Base-by-base conservation (phyloP, 2,888 invertebrate species). In the Cataglyphis livida region DNA sequence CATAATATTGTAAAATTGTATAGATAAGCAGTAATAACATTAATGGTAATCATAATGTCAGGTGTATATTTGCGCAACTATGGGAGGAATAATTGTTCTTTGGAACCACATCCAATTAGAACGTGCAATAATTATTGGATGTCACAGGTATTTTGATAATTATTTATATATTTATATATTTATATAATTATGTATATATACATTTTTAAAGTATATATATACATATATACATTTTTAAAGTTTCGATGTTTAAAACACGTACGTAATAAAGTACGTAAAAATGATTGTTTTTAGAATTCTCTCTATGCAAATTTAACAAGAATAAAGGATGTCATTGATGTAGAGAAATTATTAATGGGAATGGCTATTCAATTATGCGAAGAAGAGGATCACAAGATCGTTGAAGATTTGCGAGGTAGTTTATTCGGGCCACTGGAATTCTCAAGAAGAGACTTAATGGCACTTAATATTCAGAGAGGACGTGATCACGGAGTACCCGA, bases 401-500 rank as follows among this genome's bases (percentile, higher is more conserved):
- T 96, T 5, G 95, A 96, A 86, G 96, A 96, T 91, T 92, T 96
- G 51, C 92, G 96, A 91, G 91, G 91, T 4, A 94, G 94, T 83
- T 95, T 96, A 21, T 96, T 96, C 92, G 96, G 96, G 0, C 95
- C 96, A 0, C 91, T 96, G 71, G 96, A 96, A 91, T 96, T 96
- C 91, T 95, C 96, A 2, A 91, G 96, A 75, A 93, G 96, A 62
- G 96, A 96, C 92, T 93, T 96, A 83, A 96, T 96, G 95, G 96
- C 96, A 4, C 86, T 96, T 18, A 96, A 96, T 90, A 95, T 96
- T 73, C 96, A 96, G 92, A 92, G 96, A 83, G 95, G 94, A 0
- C 93, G 96, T 74, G 96, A 96, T 90, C 96, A 96, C 90, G 96
- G 96, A 21, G 92, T 96, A 35, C 96, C 96, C 0, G 96, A 96